These are phyloP conservation scores for Macaca mulatta DNA, from an alignment of 2,113 vertebrate genomes.

Conservation along the genomic window DNA sequence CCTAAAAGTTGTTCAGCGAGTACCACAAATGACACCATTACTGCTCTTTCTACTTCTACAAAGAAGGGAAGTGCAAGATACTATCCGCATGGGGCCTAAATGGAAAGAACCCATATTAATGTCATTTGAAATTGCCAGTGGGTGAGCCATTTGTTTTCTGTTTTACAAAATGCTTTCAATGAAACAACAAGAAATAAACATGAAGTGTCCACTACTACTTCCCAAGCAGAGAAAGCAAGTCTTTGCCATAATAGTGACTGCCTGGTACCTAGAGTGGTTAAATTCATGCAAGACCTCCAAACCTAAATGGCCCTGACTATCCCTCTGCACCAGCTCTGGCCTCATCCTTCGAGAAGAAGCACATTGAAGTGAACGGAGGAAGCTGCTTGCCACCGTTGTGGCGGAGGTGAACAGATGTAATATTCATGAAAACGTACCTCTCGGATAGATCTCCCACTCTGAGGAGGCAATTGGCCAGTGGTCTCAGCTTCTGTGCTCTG, in stretches of 20 bases:
- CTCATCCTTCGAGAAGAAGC: neutral
- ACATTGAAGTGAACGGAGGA: neutral
- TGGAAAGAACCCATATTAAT: neutral
- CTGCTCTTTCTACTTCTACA: neutral
- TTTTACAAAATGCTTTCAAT: neutral
- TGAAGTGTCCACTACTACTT: neutral
- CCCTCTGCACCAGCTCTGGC: neutral
- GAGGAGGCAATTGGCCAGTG: neutral
- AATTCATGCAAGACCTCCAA: neutral
- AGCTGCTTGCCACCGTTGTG: neutral
- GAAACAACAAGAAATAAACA: neutral
- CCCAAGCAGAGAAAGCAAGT: neutral
- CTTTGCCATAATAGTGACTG: neutral
- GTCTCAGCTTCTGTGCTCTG: neutral
- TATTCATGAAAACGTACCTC: neutral
- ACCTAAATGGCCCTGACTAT: neutral
- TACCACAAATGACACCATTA: neutral
- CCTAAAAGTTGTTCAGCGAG: neutral
- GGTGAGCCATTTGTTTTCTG: neutral
- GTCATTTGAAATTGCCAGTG: neutral
- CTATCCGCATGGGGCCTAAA: neutral
- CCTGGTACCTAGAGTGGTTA: neutral
- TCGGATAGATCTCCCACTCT: neutral
- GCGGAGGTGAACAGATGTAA: neutral
- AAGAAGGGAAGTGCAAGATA: neutral